Percentiles rank a stretch among this genome's conserved stretches.
phyloP scores from a whole-genome alignment of 2,888 invertebrate species.

The Acanthococcus lagerstroemiae region DNA sequence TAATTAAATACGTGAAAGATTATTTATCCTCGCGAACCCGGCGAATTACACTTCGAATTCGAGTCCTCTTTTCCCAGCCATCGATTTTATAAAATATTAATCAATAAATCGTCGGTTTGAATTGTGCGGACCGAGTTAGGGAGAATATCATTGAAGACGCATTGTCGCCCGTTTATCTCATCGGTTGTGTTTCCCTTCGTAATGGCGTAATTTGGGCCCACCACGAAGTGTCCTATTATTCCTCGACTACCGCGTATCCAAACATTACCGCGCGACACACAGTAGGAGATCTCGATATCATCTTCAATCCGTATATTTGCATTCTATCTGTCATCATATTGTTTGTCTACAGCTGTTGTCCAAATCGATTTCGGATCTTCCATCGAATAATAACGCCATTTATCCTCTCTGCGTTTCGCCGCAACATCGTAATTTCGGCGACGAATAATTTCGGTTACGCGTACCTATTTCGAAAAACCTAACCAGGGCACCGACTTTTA shows the following conservation, averaged over 20 bases:
- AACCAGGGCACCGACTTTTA: too few relatives aligned
- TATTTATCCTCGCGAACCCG: too few relatives aligned
- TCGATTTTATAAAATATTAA: neutral
- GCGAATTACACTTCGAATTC: too few relatives aligned
- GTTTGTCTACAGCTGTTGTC: constrained; percentile 28
- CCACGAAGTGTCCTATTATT: constrained; percentile 25
- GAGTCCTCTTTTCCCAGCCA: too few relatives aligned
- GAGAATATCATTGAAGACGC: neutral
- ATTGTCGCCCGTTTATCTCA: neutral
- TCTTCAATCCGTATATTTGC: constrained; percentile 24
- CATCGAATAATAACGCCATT: neutral
- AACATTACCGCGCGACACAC: constrained; percentile 15
- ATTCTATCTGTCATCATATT: constrained; percentile 28
- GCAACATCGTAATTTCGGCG: too few relatives aligned
- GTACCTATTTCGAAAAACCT: too few relatives aligned
- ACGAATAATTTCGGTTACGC: too few relatives aligned
- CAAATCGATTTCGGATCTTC: neutral
- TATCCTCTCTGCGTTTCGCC: too few relatives aligned
- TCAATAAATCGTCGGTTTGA: neutral
- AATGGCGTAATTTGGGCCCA: constrained; percentile 28
- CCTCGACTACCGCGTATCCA: constrained; percentile 1
- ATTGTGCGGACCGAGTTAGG: neutral
- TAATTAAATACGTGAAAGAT: too few relatives aligned
- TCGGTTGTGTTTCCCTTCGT: neutral
- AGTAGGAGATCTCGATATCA: constrained; percentile 18